Evolutionary conservation across 1,140 invertebrate genomes (phyloP).

Genomic region (Scylla paramamosain): DNA sequence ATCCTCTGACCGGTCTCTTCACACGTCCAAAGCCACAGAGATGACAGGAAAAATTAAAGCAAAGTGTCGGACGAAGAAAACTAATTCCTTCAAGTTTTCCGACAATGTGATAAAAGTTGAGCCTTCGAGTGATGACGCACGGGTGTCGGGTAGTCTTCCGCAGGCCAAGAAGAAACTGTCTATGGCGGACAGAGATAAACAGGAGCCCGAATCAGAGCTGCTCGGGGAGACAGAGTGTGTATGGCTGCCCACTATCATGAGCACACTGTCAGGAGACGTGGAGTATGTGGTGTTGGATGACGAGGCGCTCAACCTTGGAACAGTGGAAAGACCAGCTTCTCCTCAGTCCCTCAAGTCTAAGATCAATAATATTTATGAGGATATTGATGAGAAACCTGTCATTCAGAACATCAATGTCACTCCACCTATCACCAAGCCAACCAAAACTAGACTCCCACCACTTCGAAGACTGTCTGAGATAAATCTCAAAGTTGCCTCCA

Average conservation of each 20-base stretch:
- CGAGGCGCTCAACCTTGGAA: constrained; percentile 53
- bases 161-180: neutral
- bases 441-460: neutral
- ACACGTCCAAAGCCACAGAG: neutral
- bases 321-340: neutral
- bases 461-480: constrained; percentile 23
- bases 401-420: neutral
- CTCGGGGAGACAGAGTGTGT: constrained; percentile 57
- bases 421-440: neutral
- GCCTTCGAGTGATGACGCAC: neutral
- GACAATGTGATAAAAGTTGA: neutral
- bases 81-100: constrained; percentile 7
- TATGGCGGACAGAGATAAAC: neutral
- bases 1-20: neutral
- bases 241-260: constrained; percentile 66
- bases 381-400: constrained; percentile 63
- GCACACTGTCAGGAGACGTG: constrained; percentile 59
- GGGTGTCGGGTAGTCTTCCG: neutral
- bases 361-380: constrained; percentile 52
- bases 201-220: constrained; percentile 65
- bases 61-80: constrained; percentile 13
- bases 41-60: constrained; percentile 58
- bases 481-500: neutral
- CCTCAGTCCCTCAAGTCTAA: constrained; percentile 47
- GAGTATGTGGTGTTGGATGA: constrained; percentile 69